Evolutionary conservation across 2,113 vertebrate species (phyloP).

Genomic region (Crocuta crocuta): DNA sequence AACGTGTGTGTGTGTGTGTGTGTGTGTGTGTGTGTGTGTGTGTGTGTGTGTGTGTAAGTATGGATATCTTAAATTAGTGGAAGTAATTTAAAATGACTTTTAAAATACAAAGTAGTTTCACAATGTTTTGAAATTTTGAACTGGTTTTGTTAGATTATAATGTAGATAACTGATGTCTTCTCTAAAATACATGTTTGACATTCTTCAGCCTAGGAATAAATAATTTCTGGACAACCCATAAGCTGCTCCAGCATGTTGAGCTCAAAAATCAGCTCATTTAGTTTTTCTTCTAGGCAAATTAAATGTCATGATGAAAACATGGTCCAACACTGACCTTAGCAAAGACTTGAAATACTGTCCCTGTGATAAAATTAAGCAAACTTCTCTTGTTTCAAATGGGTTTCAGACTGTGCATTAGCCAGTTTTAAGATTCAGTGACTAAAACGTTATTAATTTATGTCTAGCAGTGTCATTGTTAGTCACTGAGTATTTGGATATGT

Average conservation of each 20-base stretch:
- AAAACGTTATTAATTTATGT: not conserved
- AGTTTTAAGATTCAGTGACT: slow-evolving; percentile 8
- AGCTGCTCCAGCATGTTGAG: not conserved
- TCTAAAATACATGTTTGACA: not conserved
- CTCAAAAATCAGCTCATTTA: slow-evolving; percentile 54
- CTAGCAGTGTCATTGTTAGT: slow-evolving; percentile 19
- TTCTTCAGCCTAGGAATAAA: not conserved
- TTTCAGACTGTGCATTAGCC: slow-evolving; percentile 48
- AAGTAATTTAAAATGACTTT: slow-evolving; percentile 36
- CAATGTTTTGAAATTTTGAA: not conserved
- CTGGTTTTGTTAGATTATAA: not conserved
- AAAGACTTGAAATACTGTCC: not conserved
- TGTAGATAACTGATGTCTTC: not conserved
- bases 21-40: not conserved
- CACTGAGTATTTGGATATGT: not conserved
- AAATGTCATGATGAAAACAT: slow-evolving; percentile 64
- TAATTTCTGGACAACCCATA: not conserved
- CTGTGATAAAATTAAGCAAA: slow-evolving; percentile 58
- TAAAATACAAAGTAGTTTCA: slow-evolving; percentile 31
- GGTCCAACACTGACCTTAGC: slow-evolving; percentile 53
- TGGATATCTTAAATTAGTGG: not conserved
- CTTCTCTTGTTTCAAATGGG: not conserved
- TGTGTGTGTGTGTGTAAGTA: not conserved
- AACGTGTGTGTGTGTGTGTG: not conserved
- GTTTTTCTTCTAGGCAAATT: slow-evolving; percentile 67